Evolutionary conservation across 2,113 vertebrate genomes (phyloP).

Genomic region (Solea senegalensis): DNA sequence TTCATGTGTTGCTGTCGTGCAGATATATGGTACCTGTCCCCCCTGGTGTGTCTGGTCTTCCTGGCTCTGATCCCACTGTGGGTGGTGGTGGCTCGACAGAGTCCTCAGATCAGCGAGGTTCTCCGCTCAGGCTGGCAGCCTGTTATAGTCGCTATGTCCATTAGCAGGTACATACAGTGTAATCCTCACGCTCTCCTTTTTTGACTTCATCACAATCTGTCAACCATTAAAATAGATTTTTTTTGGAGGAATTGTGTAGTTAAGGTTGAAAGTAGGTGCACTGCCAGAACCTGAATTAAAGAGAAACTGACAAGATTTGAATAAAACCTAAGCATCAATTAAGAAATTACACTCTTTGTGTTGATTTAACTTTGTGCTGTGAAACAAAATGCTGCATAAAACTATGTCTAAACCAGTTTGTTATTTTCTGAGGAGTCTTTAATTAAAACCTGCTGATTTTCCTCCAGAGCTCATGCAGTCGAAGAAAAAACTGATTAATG

Average conservation of each 20-base stretch:
- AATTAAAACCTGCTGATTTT: not conserved
- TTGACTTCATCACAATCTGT: not conserved
- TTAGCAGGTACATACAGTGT: conserved; percentile 88
- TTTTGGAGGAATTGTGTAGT: too few relatives aligned
- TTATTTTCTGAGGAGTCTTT: not conserved
- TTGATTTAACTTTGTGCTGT: not conserved
- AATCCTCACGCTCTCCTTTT: not conserved
- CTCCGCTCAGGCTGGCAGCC: conserved; percentile 93
- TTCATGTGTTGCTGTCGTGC: not conserved
- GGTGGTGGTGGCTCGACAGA: conserved; percentile 85
- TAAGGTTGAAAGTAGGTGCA: too few relatives aligned
- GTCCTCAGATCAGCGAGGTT: conserved; percentile 85
- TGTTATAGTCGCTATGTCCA: conserved; percentile 93
- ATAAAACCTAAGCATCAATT: not conserved
- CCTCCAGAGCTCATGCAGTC: not conserved
- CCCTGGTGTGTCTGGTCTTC: conserved; percentile 85
- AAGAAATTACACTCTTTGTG: not conserved
- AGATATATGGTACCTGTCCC: conserved; percentile 88
- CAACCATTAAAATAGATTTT: too few relatives aligned
- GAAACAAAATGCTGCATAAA: not conserved
- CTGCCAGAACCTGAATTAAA: too few relatives aligned
- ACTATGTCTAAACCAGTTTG: not conserved
- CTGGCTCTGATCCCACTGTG: conserved; percentile 89
- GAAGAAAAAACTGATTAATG: not conserved
- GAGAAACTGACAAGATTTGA: not conserved